Base-by-base conservation (phyloP, 2,113 vertebrate genomes). In the Leptobrachium ailaonicum region DNA sequence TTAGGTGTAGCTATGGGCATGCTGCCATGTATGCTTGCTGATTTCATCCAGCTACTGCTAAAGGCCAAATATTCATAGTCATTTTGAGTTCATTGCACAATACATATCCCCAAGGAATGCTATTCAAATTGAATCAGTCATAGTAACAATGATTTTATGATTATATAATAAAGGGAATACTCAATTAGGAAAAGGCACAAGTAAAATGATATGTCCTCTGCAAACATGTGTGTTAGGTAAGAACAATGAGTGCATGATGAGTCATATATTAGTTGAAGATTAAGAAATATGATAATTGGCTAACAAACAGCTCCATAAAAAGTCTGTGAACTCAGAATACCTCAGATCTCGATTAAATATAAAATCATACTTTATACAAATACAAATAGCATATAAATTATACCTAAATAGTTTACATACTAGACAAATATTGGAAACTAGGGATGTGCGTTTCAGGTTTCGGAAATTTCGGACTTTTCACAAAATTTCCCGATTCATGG, bases 61-160 rank as follows among this genome's bases (percentile, higher is more conserved):
- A 85, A 88, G 89, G 89, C 88, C 89, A 88, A 87, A 89, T 89
- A 88, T 88, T 89, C 86, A 82, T 84, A 12, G 86, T 86, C n/a
- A 85, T 89, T 87, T 88, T 85, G 86, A 88, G 83, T 71, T 85
- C 86, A 87, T 81, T 82, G 85, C 83, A 85, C 86, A 87, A 78
- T 77, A 56, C 82, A 86, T 89, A 85, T 84, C 84, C 83, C 69
- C 14, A 20, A 82, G 85, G 85, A 86, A 86, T 75, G 79, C 82
- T 84, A 84, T 87, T 89, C 87, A 87, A 86, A 87, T 86, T 84
- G 85, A 85, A 88, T 86, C 83, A 87, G 87, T 87, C 85, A 88
- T 89, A 83, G 79, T 78, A 86, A 88, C 84, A 84, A 85, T 83
- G 77, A 84, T 85, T 87, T 85, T 83, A 81, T 83, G 85, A 88